Percentiles rank a stretch among this genome's conserved stretches.
Conservation (phyloP, 2,888 invertebrate genomes). For the Tortricodes alternella region DNA sequence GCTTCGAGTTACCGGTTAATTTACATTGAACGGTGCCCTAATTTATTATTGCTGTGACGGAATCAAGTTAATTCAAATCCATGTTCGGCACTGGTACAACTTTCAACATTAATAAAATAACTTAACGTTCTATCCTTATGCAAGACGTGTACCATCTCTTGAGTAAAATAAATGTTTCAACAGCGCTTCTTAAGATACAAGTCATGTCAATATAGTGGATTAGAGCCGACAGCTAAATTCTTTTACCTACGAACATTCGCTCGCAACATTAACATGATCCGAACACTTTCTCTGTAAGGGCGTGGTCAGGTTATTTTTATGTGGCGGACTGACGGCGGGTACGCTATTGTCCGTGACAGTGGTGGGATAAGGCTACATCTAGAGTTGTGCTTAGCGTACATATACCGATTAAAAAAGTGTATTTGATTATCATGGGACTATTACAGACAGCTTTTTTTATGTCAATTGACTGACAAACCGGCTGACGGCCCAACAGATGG, state of each 20-base stretch:
- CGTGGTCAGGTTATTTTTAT: conserved; percentile 1
- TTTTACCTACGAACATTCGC: not conserved
- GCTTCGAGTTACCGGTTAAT: not conserved
- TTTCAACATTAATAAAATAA: not conserved
- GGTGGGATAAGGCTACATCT: not conserved
- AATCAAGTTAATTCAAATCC: not conserved
- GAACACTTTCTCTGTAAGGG: conserved; percentile 13
- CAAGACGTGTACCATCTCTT: not conserved
- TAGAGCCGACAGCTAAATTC: not conserved
- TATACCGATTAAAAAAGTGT: not conserved
- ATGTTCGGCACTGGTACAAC: not conserved
- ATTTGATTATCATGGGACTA: no score
- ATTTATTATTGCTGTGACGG: not conserved
- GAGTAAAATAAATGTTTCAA: not conserved
- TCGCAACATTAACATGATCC: not conserved
- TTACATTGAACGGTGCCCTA: conserved; percentile 3
- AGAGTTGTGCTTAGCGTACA: not conserved
- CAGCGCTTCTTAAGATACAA: not conserved
- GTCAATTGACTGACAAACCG: no score
- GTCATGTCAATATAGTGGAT: not conserved
- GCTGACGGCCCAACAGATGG: no score
- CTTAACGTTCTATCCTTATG: not conserved
- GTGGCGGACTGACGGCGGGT: conserved; percentile 4
- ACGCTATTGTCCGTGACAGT: conserved; percentile 1
- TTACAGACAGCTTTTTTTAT: no score